Conservation (phyloP, 2,113 vertebrate species). For the Crotalus viridis region DNA sequence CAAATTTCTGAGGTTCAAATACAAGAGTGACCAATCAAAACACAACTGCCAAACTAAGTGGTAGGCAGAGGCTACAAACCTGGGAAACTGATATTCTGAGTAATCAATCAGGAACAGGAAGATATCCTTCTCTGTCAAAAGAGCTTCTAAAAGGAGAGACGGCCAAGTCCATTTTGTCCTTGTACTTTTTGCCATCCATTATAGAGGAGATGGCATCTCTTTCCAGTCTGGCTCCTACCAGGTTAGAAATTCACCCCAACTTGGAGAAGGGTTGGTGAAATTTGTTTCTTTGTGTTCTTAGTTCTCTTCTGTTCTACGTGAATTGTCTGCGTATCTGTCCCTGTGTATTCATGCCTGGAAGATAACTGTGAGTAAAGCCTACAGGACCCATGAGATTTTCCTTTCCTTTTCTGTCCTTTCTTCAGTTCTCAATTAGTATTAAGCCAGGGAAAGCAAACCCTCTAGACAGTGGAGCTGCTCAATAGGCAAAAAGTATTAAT, state of each 20-base stretch:
- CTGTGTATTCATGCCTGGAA: background rate
- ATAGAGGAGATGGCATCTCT: background rate
- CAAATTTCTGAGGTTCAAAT: background rate
- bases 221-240: background rate
- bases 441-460: background rate
- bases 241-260: background rate
- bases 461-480: background rate
- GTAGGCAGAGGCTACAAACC: background rate
- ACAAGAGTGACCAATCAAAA: background rate
- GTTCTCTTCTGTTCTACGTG: background rate
- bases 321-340: background rate
- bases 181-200: background rate
- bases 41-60: background rate
- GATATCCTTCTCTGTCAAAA: background rate
- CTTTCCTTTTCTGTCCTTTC: background rate
- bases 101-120: background rate
- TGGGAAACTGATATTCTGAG: background rate
- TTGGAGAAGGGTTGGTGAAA: background rate
- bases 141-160: background rate
- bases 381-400: background rate
- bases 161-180: background rate
- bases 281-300: background rate
- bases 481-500: background rate
- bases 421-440: background rate
- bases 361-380: background rate